Base-by-base conservation (phyloP, 2,113 vertebrate genomes). In the Elaphurus davidianus region DNA sequence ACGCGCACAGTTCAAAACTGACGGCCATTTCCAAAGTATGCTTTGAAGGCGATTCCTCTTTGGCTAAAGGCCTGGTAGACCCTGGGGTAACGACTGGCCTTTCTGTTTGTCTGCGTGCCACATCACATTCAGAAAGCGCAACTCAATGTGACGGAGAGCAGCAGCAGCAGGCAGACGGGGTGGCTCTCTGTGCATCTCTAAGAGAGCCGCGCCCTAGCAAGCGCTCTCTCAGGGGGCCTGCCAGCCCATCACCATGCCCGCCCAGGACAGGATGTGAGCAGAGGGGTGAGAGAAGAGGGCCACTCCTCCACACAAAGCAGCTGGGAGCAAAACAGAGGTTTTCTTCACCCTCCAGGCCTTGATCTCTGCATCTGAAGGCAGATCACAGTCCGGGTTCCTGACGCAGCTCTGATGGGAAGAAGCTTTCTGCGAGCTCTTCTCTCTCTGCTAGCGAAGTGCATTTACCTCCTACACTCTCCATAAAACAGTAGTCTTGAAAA, bases 71-170 rank as follows among this genome's bases (percentile, higher is more conserved):
- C 33, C 87, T 95, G 95, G 52, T 27, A 33, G 96, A 40, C 0
- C 0, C 96, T 1, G 28, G 30, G 94, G 92, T 89, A 59, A 76
- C 57, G 71, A 97, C 78, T 71, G 59, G 57, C 86, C 43, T 81
- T 40, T 76, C 91, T 76, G 30, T 50, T 71, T 67, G 36, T 93
- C 96, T 93, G 90, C 87, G 90, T 43, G 62, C 13, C 96, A 82
- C 45, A 78, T 45, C 27, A 98, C 96, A 79, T 64, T 82, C 93
- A 92, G 92, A 91, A 92, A 96, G 33, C 50, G 2, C 96, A 97
- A 98, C 76, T 98, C 95, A 93, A 91, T 23, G 1, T 74, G 97
- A 97, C 97, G 97, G 94, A 82, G 47, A 59, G 2, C 91, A 55
- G 91, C 96, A 91, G 25, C 30, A 94, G 25, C 45, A 10, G 57